Evolutionary conservation across 2,888 invertebrate species (phyloP).

Genomic region (Diarsia dahlii): DNA sequence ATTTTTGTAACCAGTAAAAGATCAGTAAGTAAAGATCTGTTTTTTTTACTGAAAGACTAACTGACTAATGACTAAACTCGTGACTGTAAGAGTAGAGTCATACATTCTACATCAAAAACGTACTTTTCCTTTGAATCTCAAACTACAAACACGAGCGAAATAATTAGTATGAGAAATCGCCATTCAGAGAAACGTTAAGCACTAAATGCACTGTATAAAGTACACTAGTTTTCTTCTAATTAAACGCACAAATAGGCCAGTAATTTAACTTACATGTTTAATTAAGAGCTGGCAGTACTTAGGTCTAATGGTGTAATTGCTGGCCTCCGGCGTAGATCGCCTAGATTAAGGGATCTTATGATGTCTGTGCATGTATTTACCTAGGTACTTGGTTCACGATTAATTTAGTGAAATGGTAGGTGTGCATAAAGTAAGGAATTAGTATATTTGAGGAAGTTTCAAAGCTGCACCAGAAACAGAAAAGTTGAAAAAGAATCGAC

Average conservation of each 20-base stretch:
- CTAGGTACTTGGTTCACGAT: background rate
- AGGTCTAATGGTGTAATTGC: constrained; percentile 57
- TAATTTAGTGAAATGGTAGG: constrained; percentile 4
- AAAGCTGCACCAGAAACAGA: too few relatives aligned
- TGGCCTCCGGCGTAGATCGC: constrained; percentile 40
- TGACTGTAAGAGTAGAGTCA: too few relatives aligned
- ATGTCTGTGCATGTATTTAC: constrained; percentile 32
- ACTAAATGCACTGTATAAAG: constrained; percentile 15
- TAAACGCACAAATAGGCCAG: constrained; percentile 53
- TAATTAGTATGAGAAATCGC: constrained; percentile 32
- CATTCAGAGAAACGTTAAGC: constrained; percentile 36
- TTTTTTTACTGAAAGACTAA: too few relatives aligned
- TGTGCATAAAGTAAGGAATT: background rate
- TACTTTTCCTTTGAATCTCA: background rate
- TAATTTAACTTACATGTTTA: constrained; percentile 49
- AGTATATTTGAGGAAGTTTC: too few relatives aligned
- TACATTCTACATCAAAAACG: background rate
- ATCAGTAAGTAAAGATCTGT: background rate
- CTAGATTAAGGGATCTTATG: constrained; percentile 46
- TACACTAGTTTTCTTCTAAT: constrained; percentile 51
- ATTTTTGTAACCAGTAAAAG: background rate
- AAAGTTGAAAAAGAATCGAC: too few relatives aligned
- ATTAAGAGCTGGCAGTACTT: constrained; percentile 51
- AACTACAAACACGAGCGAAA: background rate
- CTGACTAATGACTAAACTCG: too few relatives aligned